phyloP scores from a whole-genome alignment of 2,888 invertebrate genomes.

The Hemaris fuciformis region DNA sequence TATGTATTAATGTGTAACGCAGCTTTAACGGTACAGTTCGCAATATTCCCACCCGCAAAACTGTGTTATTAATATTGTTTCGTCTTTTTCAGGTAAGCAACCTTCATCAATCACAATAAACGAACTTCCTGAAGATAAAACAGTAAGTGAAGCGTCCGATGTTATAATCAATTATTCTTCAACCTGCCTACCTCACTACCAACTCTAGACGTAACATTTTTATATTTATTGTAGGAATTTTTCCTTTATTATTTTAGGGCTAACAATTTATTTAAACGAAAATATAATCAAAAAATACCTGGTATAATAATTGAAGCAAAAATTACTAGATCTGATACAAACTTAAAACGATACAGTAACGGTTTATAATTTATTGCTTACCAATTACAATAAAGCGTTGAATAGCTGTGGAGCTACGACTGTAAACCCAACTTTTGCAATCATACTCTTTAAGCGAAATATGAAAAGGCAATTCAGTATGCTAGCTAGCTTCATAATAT shows the following conservation, averaged over 20 bases:
- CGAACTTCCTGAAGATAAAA: neutral
- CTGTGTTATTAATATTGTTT: slow-evolving; percentile 16
- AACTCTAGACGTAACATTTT: neutral
- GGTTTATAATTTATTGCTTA: too few species aligned
- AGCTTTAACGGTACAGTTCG: neutral
- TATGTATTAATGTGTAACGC: neutral
- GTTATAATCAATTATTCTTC: neutral
- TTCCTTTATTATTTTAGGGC: neutral
- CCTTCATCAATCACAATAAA: slow-evolving; percentile 7
- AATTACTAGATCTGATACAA: too few species aligned
- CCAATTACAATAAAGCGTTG: too few species aligned
- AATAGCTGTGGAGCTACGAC: too few species aligned
- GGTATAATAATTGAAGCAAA: too few species aligned
- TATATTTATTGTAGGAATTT: neutral
- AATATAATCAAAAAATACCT: too few species aligned
- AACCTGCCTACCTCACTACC: neutral
- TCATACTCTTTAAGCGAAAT: too few species aligned
- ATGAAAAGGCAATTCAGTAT: too few species aligned
- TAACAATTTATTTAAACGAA: too few species aligned
- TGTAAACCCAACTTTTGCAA: too few species aligned
- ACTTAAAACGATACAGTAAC: too few species aligned
- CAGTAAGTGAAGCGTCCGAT: neutral
- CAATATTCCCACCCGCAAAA: neutral
- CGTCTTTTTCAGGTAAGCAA: slow-evolving; percentile 52
- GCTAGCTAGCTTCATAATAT: too few species aligned